These are phyloP conservation scores for Arothron firmamentum DNA, from an alignment of 2,113 vertebrate genomes.

Conservation along the genomic window DNA sequence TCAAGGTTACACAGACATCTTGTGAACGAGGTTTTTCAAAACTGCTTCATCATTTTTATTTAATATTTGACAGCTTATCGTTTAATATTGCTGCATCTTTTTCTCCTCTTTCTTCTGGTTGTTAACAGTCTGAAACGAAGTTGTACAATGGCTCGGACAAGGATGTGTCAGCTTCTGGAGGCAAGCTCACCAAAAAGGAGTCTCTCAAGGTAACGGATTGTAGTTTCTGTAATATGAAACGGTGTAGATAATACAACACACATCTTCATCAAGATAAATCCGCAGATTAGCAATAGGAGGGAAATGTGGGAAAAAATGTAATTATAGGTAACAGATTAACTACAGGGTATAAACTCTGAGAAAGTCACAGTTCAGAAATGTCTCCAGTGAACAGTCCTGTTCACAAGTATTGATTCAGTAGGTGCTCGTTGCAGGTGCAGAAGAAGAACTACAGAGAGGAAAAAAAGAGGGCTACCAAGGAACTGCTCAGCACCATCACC, in stretches of 20 bases:
- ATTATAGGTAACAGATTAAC: too few species aligned
- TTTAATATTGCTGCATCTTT: neutral
- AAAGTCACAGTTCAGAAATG: too few species aligned
- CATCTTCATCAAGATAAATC: too few species aligned
- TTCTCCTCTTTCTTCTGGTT: constrained; percentile 18
- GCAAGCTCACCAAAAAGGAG: constrained; percentile 98
- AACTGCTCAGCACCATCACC: constrained; percentile 96
- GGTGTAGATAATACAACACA: too few species aligned
- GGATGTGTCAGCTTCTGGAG: constrained; percentile 84
- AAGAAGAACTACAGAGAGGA: constrained; percentile 99
- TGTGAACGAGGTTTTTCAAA: too few species aligned
- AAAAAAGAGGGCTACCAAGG: constrained; percentile 96
- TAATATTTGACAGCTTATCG: neutral
- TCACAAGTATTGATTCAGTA: neutral
- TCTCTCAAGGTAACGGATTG: constrained; percentile 89
- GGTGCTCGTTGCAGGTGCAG: constrained; percentile 81
- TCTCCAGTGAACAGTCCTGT: too few species aligned
- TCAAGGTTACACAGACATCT: too few species aligned
- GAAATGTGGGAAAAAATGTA: too few species aligned
- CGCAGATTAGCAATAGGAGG: too few species aligned
- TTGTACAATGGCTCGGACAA: constrained; percentile 99
- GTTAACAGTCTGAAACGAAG: constrained; percentile 92
- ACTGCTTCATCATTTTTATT: neutral
- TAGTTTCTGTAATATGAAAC: too few species aligned
- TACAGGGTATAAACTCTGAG: too few species aligned